Percentiles rank a stretch among this genome's conserved stretches.
Evolutionary conservation across 2,113 vertebrate genomes (phyloP).

Genomic region (Rattus norvegicus): DNA sequence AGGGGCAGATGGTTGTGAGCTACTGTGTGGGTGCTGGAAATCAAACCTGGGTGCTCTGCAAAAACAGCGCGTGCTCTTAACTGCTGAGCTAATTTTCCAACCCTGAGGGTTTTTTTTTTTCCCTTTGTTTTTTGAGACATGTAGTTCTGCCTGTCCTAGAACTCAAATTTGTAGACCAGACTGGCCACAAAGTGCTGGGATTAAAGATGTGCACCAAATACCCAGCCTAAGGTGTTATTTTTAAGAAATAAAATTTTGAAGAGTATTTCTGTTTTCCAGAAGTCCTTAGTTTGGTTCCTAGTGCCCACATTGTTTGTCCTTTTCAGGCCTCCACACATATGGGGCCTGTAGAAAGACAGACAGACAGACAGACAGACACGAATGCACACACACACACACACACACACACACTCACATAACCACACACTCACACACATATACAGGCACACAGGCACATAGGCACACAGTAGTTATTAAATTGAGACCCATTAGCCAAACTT

Average conservation of each 20-base stretch:
- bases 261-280: background rate
- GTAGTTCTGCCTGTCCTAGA: background rate
- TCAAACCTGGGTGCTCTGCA: background rate
- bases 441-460: too few relatives aligned
- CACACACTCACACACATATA: too few relatives aligned
- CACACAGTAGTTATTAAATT: background rate
- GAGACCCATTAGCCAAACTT: background rate
- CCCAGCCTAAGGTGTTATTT: too few relatives aligned
- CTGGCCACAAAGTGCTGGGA: background rate
- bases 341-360: background rate
- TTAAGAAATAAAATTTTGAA: background rate
- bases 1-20: background rate
- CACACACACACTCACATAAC: background rate
- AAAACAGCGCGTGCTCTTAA: background rate
- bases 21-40: background rate
- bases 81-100: background rate
- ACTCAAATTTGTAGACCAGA: background rate
- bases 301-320: background rate
- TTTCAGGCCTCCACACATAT: background rate
- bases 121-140: background rate
- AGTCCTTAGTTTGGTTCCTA: background rate
- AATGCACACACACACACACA: background rate
- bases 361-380: too few relatives aligned
- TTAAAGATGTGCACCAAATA: background rate
- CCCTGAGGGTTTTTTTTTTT: background rate